Evolutionary conservation across 2,797 vertebrate genomes (phyloP), one percentile per base, ranked within the genome.

Genomic region (Acanthornis magna): DNA sequence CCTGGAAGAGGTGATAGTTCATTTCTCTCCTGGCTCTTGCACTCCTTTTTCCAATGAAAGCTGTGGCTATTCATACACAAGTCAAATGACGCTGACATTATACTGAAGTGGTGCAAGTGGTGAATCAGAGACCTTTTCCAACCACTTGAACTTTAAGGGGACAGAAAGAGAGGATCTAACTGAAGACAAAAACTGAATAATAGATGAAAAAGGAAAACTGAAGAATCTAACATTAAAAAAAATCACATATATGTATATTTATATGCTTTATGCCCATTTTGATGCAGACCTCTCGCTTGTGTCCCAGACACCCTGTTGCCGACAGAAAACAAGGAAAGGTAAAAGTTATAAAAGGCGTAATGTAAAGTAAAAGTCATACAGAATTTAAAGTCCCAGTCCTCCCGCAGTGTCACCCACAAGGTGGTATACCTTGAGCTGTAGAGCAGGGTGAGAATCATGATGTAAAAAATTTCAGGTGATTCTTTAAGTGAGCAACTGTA

Each of bases 71-170:
- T 93, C 65, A 60, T 77, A 32, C 27, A 38, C 1, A 1, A 86
- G 30, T 73, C 79, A 91, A 95, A 81, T 36, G 47, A 74, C 0
- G 0, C 32, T 73, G 36, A 11, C 63, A 67, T 86, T 73, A 43
- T 43, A 42, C 23, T 43, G n/a, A 82, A 90, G 42, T 43, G 30
- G 21, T 75, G n/a, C 29, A 58, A 55, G 65, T 21, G 27, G 62
- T 72, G 65, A 95, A 82, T 79, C 67, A 85, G 38, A 87, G 57
- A 72, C 29, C 47, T 87, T 93, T 89, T 74, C 29, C 85, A 95
- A 89, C 13, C 15, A 55, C 63, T 76, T 78, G 58, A 93, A 63
- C 79, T 90, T 71, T 75, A 82, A 93, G 8, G 5, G 19, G 7
- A 47, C 5, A 57, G 32, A 67, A 79, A 82, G 5, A 47, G 11